Evolutionary conservation across 2,113 vertebrate genomes (phyloP).

Genomic region (Phaethornis superciliosus): DNA sequence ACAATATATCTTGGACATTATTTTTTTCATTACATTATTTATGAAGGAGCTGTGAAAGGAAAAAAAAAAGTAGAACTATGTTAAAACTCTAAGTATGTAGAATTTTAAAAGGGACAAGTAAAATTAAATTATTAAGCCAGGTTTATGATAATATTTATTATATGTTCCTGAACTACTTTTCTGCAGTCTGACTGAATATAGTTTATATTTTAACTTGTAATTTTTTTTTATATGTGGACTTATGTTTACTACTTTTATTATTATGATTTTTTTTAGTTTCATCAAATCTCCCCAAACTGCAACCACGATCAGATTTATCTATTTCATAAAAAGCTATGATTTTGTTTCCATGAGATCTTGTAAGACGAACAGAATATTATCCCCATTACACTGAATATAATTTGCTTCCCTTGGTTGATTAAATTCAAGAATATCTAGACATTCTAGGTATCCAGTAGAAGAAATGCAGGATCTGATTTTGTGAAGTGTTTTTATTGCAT

Average conservation of each 20-base stretch:
- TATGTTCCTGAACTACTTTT: background rate
- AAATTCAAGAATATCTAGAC: background rate
- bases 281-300: background rate
- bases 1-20: background rate
- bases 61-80: background rate
- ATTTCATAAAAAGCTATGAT: background rate
- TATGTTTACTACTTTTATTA: background rate
- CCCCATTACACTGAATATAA: background rate
- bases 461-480: background rate
- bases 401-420: background rate
- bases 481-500: background rate
- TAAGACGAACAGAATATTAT: background rate
- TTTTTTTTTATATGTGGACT: background rate
- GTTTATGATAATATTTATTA: background rate
- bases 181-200: background rate
- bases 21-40: fast-evolving
- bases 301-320: background rate
- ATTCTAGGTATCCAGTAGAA: background rate
- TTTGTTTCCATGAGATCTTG: background rate
- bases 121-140: background rate
- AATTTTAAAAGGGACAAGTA: background rate
- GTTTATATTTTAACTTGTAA: background rate
- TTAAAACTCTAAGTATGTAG: background rate
- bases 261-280: background rate
- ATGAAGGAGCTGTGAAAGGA: background rate